Conservation (phyloP, 2,888 invertebrate species). For the Resseliella maxima region DNA sequence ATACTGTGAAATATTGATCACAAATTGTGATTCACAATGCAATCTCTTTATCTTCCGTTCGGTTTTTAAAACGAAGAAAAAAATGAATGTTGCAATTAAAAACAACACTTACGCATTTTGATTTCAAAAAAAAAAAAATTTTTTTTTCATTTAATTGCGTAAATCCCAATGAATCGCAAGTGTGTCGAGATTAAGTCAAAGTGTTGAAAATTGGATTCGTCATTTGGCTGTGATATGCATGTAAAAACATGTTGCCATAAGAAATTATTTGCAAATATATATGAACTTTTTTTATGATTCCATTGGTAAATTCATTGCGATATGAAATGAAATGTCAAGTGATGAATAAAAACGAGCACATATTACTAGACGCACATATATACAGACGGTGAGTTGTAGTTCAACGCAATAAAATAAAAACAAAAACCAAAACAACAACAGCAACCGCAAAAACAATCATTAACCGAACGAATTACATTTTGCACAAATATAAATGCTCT, state of each 20-base stretch:
- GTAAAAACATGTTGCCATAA: not conserved
- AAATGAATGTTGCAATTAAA: not conserved
- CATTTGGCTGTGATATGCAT: not conserved
- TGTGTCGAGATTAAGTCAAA: not conserved
- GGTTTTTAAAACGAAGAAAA: not conserved
- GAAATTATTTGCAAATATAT: too few relatives aligned
- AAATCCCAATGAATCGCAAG: not conserved
- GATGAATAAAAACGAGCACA: slow-evolving; percentile 4
- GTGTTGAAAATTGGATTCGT: slow-evolving; percentile 5
- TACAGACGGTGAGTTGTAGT: slow-evolving; percentile 32
- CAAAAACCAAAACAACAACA: too few relatives aligned
- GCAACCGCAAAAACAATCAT: not conserved
- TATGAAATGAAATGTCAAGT: slow-evolving; percentile 24
- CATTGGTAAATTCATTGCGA: not conserved
- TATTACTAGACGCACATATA: not conserved
- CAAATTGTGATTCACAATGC: not conserved
- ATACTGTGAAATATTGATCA: not conserved
- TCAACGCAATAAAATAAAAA: not conserved
- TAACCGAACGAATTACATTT: not conserved
- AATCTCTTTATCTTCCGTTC: not conserved
- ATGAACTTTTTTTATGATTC: not conserved
- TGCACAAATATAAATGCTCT: not conserved
- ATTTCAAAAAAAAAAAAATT: not conserved
- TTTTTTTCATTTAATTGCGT: not conserved
- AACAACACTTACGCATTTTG: not conserved